phyloP scores from a whole-genome alignment of 2,113 vertebrate species.

The Xenopus laevis region DNA sequence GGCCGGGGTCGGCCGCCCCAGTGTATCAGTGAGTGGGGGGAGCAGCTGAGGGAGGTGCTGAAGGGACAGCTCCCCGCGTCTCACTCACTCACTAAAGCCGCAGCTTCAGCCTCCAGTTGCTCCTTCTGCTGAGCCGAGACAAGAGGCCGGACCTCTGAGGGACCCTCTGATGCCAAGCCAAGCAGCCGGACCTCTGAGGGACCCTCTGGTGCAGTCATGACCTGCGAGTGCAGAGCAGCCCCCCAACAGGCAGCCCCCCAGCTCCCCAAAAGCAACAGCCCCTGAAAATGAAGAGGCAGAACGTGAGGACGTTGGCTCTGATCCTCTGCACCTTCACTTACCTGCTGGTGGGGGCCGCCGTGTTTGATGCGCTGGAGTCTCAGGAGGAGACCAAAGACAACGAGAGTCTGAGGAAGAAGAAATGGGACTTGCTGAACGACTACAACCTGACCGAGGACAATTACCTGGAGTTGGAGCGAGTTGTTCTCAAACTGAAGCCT shows the following conservation, averaged over 20 bases:
- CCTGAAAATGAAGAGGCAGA: slow-evolving; percentile 92
- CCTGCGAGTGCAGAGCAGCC: slow-evolving; percentile 56
- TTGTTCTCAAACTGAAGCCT: slow-evolving; percentile 86
- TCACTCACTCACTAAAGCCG: slow-evolving; percentile 46
- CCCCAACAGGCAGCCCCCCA: slow-evolving; percentile 52
- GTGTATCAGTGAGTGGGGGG: slow-evolving; percentile 45
- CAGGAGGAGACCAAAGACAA: slow-evolving; percentile 73
- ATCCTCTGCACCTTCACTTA: slow-evolving; percentile 93
- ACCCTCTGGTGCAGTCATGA: slow-evolving; percentile 69
- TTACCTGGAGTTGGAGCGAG: slow-evolving; percentile 78
- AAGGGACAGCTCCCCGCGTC: slow-evolving; percentile 63
- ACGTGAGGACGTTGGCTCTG: slow-evolving; percentile 87
- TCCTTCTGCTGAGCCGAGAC: too few relatives aligned
- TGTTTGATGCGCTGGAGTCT: slow-evolving; percentile 90
- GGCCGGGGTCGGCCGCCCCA: slow-evolving; percentile 9
- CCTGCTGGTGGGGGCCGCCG: slow-evolving; percentile 88
- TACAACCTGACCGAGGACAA: slow-evolving; percentile 80
- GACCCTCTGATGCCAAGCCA: slow-evolving; percentile 29
- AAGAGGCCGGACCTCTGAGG: neutral
- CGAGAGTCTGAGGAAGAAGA: slow-evolving; percentile 65
- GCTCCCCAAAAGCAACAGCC: slow-evolving; percentile 37
- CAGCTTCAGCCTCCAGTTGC: slow-evolving; percentile 40
- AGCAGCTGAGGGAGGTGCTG: slow-evolving; percentile 75
- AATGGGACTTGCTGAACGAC: slow-evolving; percentile 67
- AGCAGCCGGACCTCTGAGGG: neutral